Conservation (phyloP, 2,797 vertebrate genomes). For the Neostethus bicornis region DNA sequence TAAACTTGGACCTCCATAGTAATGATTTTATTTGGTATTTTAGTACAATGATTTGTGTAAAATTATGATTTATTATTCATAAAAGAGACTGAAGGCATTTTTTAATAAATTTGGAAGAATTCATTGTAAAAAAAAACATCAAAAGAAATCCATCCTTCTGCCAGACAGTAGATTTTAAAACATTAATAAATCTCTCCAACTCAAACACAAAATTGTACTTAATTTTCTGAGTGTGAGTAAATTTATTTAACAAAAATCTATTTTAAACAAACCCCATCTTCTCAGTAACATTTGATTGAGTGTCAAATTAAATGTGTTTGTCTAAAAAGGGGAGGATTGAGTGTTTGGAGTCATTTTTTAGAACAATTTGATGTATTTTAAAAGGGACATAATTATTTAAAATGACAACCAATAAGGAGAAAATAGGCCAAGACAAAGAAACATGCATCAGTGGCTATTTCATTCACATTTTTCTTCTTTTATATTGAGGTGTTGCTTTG, state of each 20-base stretch:
- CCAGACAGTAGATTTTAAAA: neutral
- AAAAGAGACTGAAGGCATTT: neutral
- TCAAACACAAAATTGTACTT: neutral
- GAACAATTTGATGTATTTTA: neutral
- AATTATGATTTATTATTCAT: neutral
- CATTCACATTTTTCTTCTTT: neutral
- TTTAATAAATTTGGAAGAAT: neutral
- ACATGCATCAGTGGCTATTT: neutral
- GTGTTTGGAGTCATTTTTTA: no score
- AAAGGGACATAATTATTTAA: neutral
- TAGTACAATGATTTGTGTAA: no score
- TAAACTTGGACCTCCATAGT: slow-evolving; percentile 44
- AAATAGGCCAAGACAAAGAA: neutral
- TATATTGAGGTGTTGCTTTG: neutral
- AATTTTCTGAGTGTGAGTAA: neutral
- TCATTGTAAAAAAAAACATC: neutral
- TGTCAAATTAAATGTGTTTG: slow-evolving; percentile 16
- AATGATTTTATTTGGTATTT: slow-evolving; percentile 18
- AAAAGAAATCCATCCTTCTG: neutral
- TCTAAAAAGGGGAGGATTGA: no score
- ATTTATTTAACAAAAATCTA: slow-evolving; percentile 11
- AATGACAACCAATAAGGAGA: neutral
- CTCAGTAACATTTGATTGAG: slow-evolving; percentile 14
- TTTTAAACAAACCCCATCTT: slow-evolving; percentile 11
- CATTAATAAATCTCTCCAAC: neutral